A percentile compares a stretch with the other conserved stretches of the same genome.
Conservation (phyloP, 2,113 vertebrate genomes). For the Gopherus evgoodei region DNA sequence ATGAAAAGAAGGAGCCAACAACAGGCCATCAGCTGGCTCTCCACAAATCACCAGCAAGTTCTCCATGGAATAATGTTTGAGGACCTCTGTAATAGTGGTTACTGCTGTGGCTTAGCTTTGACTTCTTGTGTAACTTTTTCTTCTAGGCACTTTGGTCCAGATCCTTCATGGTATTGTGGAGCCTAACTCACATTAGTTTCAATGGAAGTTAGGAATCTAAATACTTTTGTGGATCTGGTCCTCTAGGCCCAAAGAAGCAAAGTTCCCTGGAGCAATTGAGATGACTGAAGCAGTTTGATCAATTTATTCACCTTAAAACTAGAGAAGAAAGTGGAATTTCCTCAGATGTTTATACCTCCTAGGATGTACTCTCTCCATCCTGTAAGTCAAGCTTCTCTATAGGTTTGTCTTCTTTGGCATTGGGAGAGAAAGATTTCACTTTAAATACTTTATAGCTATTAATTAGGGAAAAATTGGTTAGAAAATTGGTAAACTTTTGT, state of each 20-base stretch:
- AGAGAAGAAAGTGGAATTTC: neutral
- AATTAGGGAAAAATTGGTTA: neutral
- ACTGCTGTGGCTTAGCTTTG: neutral
- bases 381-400: neutral
- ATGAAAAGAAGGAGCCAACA: neutral
- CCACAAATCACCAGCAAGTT: rapidly evolving
- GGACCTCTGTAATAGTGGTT: neutral
- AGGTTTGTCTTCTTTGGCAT: neutral
- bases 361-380: neutral
- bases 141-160: neutral
- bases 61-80: rapidly evolving
- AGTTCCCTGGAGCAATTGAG: rapidly evolving
- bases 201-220: neutral
- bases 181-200: neutral
- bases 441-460: neutral
- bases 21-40: rapidly evolving
- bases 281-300: neutral
- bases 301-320: neutral
- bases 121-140: neutral
- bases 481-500: rapidly evolving
- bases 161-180: neutral
- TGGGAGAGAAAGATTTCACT: neutral
- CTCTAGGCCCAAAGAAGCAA: rapidly evolving
- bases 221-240: neutral
- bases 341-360: neutral